Base-by-base conservation (phyloP, 2,797 vertebrate genomes). In the Heterohyrax brucei region DNA sequence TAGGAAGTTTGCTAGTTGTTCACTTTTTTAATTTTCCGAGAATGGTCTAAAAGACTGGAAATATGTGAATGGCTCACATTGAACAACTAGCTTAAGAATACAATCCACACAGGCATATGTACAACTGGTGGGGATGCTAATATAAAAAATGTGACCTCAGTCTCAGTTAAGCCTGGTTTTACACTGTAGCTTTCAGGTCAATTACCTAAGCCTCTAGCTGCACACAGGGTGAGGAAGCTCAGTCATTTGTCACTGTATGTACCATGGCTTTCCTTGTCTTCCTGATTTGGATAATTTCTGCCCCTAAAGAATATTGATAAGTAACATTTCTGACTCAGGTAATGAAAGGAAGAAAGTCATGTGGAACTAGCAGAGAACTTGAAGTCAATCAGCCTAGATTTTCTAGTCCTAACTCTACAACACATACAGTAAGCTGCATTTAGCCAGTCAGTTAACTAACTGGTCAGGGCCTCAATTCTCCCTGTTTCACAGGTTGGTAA, bases 21-120 rank as follows among this genome's bases (percentile, higher is more conserved):
- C 87, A 75, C 73, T 83, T 88, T 14, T 88, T 92, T 93, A 53
- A 61, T 91, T 95, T 53, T 28, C 50, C 85, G 66, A 90, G n/a
- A 87, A 68, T 87, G 85, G 4, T 79, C 21, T 61, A 92, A 89
- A 56, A 89, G 77, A 33, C n/a, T 48, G 46, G 21, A 33, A 93
- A n/a, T 87, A 44, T 28, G 21, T 87, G 22, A 84, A 88, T 9
- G 19, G 33, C 73, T 19, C 59, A 87, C 46, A 46, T 90, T 90
- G 68, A 84, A 50, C 28, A 44, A 44, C 33, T 93, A 48, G 46
- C 68, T 84, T 91, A 12, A 75, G 39, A 88, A 68, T 80, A 48
- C 39, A 80, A n/a, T n/a, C 46, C n/a, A 26, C 56, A 77, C 22
- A 70, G 30, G 59, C 8, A 62, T 24, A 70, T 1, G 62, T 5